phyloP scores from a whole-genome alignment of 2,113 vertebrate genomes.

The Paraplagusia blochii region DNA sequence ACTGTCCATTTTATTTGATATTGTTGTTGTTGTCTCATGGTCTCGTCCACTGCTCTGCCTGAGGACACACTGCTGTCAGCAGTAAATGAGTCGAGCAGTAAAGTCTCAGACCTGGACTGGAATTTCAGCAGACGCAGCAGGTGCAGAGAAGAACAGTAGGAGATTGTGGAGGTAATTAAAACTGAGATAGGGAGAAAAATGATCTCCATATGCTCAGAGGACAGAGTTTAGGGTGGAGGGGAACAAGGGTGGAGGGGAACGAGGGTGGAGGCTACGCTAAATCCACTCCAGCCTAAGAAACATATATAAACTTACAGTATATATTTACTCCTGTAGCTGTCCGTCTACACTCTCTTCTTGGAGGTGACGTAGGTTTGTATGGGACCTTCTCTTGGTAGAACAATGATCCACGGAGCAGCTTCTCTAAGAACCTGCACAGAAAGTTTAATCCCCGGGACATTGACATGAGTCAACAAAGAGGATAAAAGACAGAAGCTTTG shows the following conservation, averaged over 20 bases:
- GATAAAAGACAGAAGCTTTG: slow-evolving; percentile 74
- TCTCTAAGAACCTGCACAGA: slow-evolving; percentile 76
- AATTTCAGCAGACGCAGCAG: background rate
- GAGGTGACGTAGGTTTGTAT: slow-evolving; percentile 52
- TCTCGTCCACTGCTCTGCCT: background rate
- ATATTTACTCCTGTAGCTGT: background rate
- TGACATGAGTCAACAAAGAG: slow-evolving; percentile 69
- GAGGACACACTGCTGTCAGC: background rate
- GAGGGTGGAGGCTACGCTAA: too few species aligned
- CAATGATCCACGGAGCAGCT: slow-evolving; percentile 71
- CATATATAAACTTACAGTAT: too few species aligned
- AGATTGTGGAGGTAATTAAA: background rate
- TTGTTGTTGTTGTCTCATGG: too few species aligned
- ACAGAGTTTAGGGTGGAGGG: too few species aligned
- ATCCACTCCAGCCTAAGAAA: background rate
- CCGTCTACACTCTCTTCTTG: slow-evolving; percentile 21
- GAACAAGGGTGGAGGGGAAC: too few species aligned
- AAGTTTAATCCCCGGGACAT: slow-evolving; percentile 76
- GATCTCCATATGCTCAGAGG: too few species aligned
- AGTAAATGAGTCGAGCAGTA: background rate
- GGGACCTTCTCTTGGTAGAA: slow-evolving; percentile 61
- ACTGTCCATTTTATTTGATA: too few species aligned
- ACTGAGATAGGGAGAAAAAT: background rate
- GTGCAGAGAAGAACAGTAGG: background rate
- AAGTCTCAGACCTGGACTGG: background rate